phyloP scores from a whole-genome alignment of 2,888 invertebrate species.

The Caenorhabditis angaria region DNA sequence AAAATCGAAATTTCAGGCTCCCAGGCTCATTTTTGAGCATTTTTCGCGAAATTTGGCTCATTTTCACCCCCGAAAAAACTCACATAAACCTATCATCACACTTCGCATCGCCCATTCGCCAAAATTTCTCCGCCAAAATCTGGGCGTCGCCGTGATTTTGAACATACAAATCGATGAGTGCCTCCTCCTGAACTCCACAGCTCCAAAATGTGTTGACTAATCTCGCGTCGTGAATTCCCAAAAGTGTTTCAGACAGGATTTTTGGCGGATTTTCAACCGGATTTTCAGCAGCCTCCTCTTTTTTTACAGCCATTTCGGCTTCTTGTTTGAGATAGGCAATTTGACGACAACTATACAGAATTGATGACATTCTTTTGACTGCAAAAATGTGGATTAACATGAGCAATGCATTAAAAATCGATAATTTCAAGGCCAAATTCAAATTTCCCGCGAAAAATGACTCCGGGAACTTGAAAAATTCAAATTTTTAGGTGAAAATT shows the following conservation, averaged over 20 bases:
- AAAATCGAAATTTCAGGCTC: no score
- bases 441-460: no score
- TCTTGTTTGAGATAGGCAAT: constrained; percentile 6
- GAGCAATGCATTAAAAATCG: no score
- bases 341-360: constrained; percentile 14
- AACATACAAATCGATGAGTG: constrained; percentile 10
- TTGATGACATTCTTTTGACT: constrained; percentile 34
- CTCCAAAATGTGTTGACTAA: constrained; percentile 61
- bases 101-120: constrained; percentile 30
- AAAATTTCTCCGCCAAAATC: not conserved
- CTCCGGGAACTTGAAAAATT: no score
- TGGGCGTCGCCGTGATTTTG: not conserved
- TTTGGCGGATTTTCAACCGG: not conserved
- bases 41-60: no score
- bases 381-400: no score
- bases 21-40: no score
- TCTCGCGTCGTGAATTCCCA: constrained; percentile 54
- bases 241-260: constrained; percentile 34
- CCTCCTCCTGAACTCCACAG: constrained; percentile 35
- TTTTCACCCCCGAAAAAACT: constrained; percentile 11
- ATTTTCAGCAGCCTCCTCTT: constrained; percentile 9
- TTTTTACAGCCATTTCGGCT: constrained; percentile 15
- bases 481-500: not conserved
- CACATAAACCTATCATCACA: constrained; percentile 23
- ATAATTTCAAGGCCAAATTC: no score